phyloP scores from a whole-genome alignment of 2,797 vertebrate species.

The Numenius phaeopus region DNA sequence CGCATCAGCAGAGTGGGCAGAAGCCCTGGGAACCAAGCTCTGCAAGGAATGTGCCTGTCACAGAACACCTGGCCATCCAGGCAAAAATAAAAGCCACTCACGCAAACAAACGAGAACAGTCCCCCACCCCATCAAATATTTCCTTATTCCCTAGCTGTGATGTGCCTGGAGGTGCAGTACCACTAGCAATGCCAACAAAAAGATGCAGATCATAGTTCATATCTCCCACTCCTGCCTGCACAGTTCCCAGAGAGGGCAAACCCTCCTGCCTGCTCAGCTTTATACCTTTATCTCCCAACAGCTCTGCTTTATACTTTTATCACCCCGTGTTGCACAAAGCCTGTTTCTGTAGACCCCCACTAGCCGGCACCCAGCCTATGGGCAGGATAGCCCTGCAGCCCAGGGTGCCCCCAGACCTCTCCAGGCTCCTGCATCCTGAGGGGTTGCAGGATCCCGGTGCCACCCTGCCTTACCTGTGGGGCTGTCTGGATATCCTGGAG shows the following conservation, averaged over 20 bases:
- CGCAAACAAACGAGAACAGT: not conserved
- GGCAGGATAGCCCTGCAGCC: not conserved
- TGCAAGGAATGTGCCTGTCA: not conserved
- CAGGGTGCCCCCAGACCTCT: not conserved
- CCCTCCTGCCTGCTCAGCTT: not conserved
- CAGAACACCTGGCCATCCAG: not conserved
- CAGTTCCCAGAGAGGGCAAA: not conserved
- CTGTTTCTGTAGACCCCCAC: not conserved
- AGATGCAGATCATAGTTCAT: rapidly evolving
- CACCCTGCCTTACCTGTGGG: slow-evolving; percentile 67
- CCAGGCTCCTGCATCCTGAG: not conserved
- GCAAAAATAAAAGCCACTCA: not conserved
- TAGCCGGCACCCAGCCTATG: not conserved
- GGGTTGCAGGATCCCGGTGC: not conserved
- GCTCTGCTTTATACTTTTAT: not conserved
- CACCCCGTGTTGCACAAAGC: not conserved
- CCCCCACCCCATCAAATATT: not conserved
- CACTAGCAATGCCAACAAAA: not conserved
- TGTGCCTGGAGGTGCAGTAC: not conserved
- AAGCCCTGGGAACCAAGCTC: not conserved
- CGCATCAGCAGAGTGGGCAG: not conserved
- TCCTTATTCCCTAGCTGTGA: not conserved
- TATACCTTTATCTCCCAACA: not conserved
- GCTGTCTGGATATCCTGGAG: slow-evolving; percentile 34
- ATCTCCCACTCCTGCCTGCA: not conserved